Base-by-base conservation (phyloP, 2,888 invertebrate genomes). In the Gastrophysa polygoni region DNA sequence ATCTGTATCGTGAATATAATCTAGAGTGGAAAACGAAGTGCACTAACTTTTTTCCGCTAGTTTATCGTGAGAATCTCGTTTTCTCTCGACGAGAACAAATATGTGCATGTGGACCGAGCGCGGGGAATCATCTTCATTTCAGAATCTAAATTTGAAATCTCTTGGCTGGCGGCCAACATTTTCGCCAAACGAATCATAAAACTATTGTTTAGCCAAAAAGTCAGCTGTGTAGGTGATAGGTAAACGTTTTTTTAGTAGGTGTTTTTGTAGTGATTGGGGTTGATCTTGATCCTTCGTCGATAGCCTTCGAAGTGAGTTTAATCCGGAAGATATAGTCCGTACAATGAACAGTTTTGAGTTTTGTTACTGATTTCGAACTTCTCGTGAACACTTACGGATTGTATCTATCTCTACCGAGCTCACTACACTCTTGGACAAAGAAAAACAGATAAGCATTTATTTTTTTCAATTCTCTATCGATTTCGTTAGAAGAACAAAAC, bases 71-170 rank as follows among this genome's bases (percentile, higher is more conserved):
- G 14, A 38, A 38, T 38, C 14, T 38, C 38, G 11, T 38, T n/a
- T 38, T 46, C 20, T 24, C 24, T 10, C 34, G 28, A 56, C 43
- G 47, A 47, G 48, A 57, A 61, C 64, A 59, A 61, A 61, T 61
- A 61, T 59, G 64, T 47, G 63, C 66, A 63, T 63, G 56, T 38
- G 58, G 32, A 60, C 43, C 50, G 8, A 47, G 43, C n/a, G 29
- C 50, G 21, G 29, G 38, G 47, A 52, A 46, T 32, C 43, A 38
- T 52, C 51, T 56, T 34, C 47, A 51, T 63, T 61, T 56, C 63
- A 55, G 49, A 55, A 57, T 67, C 64, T 67, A 67, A 63, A 59
- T 65, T 65, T 59, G 63, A 52, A 57, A 18, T 47, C 38, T 49
- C 21, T 61, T 67, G 67, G 67, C 63, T 1, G 44, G 20, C n/a